These are phyloP conservation scores for Macrobrachium rosenbergii DNA, from an alignment of 1,140 invertebrate species.

Conservation along the genomic window DNA sequence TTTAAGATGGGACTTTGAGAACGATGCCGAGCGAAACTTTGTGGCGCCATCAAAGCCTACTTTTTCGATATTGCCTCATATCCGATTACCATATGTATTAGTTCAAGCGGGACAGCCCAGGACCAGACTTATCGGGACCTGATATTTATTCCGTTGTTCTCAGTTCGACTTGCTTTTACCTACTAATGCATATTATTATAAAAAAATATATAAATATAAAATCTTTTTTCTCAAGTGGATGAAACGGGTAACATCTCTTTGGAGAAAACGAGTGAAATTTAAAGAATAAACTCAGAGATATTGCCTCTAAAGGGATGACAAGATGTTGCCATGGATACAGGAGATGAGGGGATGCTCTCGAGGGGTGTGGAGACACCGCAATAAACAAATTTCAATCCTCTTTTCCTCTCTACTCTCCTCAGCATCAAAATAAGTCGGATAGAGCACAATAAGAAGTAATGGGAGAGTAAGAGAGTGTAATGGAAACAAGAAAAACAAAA, in stretches of 20 bases:
- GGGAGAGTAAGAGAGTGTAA: slow-evolving; percentile 9
- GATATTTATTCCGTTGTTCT: background rate
- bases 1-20: slow-evolving; percentile 19
- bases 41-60: slow-evolving; percentile 23
- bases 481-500: background rate
- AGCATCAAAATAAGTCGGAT: background rate
- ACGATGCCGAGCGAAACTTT: slow-evolving; percentile 32
- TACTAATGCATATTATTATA: background rate
- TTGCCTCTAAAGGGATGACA: background rate
- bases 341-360: no score
- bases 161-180: background rate
- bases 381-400: slow-evolving; percentile 21
- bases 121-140: background rate
- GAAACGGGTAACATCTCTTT: no score
- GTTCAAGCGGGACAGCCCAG: slow-evolving; percentile 6
- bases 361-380: background rate
- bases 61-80: slow-evolving; percentile 19
- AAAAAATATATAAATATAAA: no score
- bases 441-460: background rate
- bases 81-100: slow-evolving; percentile 51
- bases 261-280: no score
- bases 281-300: no score
- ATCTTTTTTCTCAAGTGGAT: no score
- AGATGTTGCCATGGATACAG: background rate
- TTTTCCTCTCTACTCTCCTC: background rate